Evolutionary conservation across 2,113 vertebrate species (phyloP), one percentile per base, ranked within the genome.

Genomic region (Petroica traversi): DNA sequence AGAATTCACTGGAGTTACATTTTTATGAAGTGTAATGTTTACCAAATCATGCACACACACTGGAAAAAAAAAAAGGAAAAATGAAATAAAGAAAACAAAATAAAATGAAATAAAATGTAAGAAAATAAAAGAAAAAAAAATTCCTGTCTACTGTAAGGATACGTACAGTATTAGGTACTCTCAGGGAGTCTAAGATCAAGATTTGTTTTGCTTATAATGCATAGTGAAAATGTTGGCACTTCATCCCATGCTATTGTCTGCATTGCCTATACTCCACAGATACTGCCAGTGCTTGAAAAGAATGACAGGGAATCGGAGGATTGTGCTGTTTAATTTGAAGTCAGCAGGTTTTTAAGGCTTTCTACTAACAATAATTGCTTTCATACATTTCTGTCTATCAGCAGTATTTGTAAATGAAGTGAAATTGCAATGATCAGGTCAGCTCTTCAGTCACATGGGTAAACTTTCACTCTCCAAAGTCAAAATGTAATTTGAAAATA

Each of bases 331-430:
- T 98, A 98, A 98, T 98, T 99, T 99, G 98, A 99, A 98, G 98
- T 99, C 98, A 99, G 99, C 99, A 99, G 98, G 98, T 99, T 99
- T 98, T 98, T 98, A 99, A 99, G 98, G 98, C 98, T 99, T 98
- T 99, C 98, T 98, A 99, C 99, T 99, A 99, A 99, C 99, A 98
- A 98, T 98, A 99, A 99, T 98, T 98, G 98, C 98, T 98, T 98
- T 98, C 98, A 98, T 98, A 98, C 98, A 98, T 98, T 99, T 99
- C 98, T 98, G 98, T 99, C 98, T 98, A 99, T 99, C 98, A 99
- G 98, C 98, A 99, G 98, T 98, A 98, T 98, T 98, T 98, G 97
- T 98, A 98, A 98, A 98, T 97, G 97, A 98, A 85, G 96, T 97
- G 97, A 97, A 98, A 98, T 98, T 94, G 94, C 89, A 96, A 89